Evolutionary conservation across 53 echinoderm and acorn worm species (phyloP).

Genomic region (Echinometra lucunter): DNA sequence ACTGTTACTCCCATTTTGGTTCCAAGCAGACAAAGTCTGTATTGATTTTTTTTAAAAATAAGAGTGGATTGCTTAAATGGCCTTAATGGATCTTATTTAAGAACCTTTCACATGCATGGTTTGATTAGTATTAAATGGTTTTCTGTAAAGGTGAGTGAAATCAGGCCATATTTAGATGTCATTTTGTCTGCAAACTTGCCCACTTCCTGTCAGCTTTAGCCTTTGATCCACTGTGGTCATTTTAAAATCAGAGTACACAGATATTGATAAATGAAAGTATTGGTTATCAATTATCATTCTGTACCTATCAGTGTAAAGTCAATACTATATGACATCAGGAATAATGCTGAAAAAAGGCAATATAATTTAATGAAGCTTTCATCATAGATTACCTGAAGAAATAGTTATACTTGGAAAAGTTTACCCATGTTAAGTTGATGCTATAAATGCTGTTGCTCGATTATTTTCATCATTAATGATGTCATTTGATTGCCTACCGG

Average conservation of each 20-base stretch:
- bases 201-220: too few species aligned
- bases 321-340: neutral
- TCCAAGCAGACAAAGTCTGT: neutral
- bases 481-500: slow-evolving; percentile 11
- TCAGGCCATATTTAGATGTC: neutral
- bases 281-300: neutral
- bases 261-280: neutral
- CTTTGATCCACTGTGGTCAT: neutral
- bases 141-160: neutral
- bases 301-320: neutral
- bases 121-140: neutral
- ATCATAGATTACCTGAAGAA: too few species aligned
- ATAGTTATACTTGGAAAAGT: neutral
- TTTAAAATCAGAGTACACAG: neutral
- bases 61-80: neutral
- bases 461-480: neutral
- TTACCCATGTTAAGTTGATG: neutral
- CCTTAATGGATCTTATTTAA: slow-evolving; percentile 11
- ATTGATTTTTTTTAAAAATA: neutral
- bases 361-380: too few species aligned
- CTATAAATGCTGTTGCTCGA: neutral
- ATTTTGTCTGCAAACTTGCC: neutral
- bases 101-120: neutral
- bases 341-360: neutral
- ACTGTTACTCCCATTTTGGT: neutral